Evolutionary conservation across 2,888 invertebrate genomes (phyloP).

Genomic region (Macrophya annulata): DNA sequence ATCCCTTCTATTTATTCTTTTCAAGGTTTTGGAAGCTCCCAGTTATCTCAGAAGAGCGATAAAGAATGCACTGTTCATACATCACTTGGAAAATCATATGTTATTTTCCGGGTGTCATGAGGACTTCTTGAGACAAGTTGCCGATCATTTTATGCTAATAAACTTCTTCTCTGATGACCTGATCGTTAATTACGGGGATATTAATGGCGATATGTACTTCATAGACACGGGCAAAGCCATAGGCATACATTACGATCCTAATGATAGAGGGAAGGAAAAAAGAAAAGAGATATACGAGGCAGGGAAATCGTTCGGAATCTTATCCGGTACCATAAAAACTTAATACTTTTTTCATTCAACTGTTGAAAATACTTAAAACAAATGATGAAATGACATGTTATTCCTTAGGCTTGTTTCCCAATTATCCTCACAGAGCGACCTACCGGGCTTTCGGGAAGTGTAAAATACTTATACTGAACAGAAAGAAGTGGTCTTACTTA

Average conservation of each 20-base stretch:
- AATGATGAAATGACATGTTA: conserved; percentile 60
- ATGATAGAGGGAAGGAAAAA: conserved; percentile 60
- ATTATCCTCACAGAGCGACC: conserved; percentile 64
- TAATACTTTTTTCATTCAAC: neutral
- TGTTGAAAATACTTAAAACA: neutral
- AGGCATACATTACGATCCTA: conserved; percentile 63
- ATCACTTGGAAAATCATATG: conserved; percentile 25
- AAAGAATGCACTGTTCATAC: conserved; percentile 36
- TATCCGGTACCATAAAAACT: conserved; percentile 55
- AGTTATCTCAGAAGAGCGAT: conserved; percentile 24
- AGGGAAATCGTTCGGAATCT: conserved; percentile 24
- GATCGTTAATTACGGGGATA: conserved; percentile 65
- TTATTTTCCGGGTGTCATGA: conserved; percentile 41
- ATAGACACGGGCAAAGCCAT: conserved; percentile 66
- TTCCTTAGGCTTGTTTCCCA: conserved; percentile 63
- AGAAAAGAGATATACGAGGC: conserved; percentile 28
- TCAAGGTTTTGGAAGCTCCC: conserved; percentile 36
- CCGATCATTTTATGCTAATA: conserved; percentile 30
- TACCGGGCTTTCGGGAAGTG: conserved; percentile 64
- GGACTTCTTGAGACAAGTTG: conserved; percentile 35
- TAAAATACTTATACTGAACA: conserved; percentile 60
- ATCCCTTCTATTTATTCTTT: neutral
- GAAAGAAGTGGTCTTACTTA: conserved; percentile 62
- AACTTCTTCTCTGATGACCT: conserved; percentile 66
- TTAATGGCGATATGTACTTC: conserved; percentile 69